Conservation (phyloP, 1,140 invertebrate species). For the Charaxes varanes region DNA sequence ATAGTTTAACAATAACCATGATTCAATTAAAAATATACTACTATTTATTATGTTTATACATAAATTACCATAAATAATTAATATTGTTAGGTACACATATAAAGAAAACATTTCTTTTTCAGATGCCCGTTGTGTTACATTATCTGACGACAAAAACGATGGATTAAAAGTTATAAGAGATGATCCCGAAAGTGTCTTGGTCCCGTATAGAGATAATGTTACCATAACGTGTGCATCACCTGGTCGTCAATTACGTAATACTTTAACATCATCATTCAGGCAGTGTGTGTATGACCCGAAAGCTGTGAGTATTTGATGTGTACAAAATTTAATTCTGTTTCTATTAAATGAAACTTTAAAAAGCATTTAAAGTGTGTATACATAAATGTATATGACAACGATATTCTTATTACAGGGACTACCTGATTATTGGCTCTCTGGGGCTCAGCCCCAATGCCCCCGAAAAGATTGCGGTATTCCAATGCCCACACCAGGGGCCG, state of each 20-base stretch:
- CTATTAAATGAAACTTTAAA: constrained; percentile 6
- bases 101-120: constrained; percentile 28
- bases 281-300: constrained; percentile 97
- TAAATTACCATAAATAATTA: no score
- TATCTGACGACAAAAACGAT: constrained; percentile 92
- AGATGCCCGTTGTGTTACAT: constrained; percentile 92
- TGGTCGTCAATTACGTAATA: constrained; percentile 85
- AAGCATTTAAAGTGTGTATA: constrained; percentile 10
- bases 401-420: constrained; percentile 77
- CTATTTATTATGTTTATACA: no score
- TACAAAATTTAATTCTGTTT: background rate
- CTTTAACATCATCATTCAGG: constrained; percentile 87
- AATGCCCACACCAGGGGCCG: constrained; percentile 91
- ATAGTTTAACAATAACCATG: no score
- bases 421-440: constrained; percentile 94
- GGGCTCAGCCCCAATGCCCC: constrained; percentile 88
- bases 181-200: constrained; percentile 85
- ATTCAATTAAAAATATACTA: no score
- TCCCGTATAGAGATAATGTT: constrained; percentile 93
- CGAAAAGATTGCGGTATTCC: constrained; percentile 91
- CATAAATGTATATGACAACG: background rate
- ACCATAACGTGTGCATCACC: constrained; percentile 86
- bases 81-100: no score
- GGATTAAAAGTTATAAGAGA: constrained; percentile 84
- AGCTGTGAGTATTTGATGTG: constrained; percentile 72